These are phyloP conservation scores for Fulica atra DNA, from an alignment of 2,113 vertebrate genomes.

Conservation along the genomic window DNA sequence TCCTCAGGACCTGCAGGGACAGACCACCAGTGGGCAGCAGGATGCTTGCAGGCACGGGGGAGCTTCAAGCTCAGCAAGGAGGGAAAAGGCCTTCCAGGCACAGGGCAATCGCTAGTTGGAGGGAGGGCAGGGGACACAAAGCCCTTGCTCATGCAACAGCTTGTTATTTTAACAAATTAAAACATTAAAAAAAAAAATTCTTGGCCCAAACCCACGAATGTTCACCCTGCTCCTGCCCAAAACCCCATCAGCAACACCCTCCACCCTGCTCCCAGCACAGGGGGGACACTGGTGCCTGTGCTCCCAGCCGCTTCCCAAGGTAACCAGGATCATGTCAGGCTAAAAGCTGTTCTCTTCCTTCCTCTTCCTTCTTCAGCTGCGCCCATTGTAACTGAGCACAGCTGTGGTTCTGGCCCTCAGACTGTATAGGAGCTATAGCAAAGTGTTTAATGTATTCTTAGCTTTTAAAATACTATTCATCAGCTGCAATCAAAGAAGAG, in stretches of 20 bases:
- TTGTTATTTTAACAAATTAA: neutral
- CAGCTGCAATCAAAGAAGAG: slow-evolving; percentile 48
- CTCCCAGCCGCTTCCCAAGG: neutral
- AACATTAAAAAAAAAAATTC: no score
- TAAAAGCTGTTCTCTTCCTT: neutral
- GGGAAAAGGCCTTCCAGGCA: neutral
- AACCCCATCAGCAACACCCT: neutral
- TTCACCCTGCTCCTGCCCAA: neutral
- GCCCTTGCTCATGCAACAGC: neutral
- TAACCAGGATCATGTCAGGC: neutral
- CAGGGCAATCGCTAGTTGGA: neutral
- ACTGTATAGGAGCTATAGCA: neutral
- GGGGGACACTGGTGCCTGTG: neutral
- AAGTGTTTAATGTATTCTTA: slow-evolving; percentile 52
- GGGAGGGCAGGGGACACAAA: neutral
- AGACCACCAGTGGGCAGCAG: accelerated
- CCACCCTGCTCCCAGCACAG: neutral
- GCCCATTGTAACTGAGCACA: neutral
- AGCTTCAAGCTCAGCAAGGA: neutral
- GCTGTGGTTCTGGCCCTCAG: slow-evolving; percentile 29
- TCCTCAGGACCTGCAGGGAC: neutral
- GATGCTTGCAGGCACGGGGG: neutral
- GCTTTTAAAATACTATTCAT: slow-evolving; percentile 62
- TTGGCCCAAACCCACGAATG: neutral
- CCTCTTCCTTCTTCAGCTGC: slow-evolving; percentile 27